phyloP scores from a whole-genome alignment of 2,888 invertebrate genomes.

The Tillus elongatus region DNA sequence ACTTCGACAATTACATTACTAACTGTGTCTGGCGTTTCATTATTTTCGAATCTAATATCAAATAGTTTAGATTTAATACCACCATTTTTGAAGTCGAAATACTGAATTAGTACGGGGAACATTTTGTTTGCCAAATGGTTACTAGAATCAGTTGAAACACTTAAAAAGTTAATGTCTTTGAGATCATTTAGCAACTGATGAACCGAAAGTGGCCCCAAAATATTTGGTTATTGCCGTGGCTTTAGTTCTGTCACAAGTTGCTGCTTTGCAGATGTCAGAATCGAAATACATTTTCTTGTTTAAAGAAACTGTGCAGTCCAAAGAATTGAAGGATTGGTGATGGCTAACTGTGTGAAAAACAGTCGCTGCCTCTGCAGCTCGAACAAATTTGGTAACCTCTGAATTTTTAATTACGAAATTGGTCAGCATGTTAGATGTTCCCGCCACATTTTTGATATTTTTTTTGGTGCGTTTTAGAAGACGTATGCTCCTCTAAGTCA shows the following conservation, averaged over 20 bases:
- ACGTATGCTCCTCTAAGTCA: too few species aligned
- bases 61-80: conserved; percentile 20
- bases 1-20: conserved; percentile 7
- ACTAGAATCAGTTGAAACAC: conserved; percentile 20
- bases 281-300: neutral
- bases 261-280: neutral
- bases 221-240: conserved; percentile 18
- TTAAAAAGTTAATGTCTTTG: conserved; percentile 12
- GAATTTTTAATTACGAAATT: too few species aligned
- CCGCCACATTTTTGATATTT: too few species aligned
- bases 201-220: conserved; percentile 12
- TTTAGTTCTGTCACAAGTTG: conserved; percentile 21
- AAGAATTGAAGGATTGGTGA: neutral
- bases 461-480: too few species aligned
- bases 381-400: too few species aligned
- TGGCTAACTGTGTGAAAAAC: conserved; percentile 4
- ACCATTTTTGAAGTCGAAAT: conserved; percentile 19
- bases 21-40: conserved; percentile 10
- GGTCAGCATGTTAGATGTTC: too few species aligned
- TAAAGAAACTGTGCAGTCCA: neutral
- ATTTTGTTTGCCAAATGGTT: conserved; percentile 21
- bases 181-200: neutral
- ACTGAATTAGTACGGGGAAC: conserved; percentile 21
- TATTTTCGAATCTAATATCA: conserved; percentile 9
- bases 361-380: neutral